Percentiles rank a stretch among this genome's conserved stretches.
These are phyloP conservation scores for Mus minutoides DNA, from an alignment of 2,797 vertebrate species.

Conservation along the genomic window DNA sequence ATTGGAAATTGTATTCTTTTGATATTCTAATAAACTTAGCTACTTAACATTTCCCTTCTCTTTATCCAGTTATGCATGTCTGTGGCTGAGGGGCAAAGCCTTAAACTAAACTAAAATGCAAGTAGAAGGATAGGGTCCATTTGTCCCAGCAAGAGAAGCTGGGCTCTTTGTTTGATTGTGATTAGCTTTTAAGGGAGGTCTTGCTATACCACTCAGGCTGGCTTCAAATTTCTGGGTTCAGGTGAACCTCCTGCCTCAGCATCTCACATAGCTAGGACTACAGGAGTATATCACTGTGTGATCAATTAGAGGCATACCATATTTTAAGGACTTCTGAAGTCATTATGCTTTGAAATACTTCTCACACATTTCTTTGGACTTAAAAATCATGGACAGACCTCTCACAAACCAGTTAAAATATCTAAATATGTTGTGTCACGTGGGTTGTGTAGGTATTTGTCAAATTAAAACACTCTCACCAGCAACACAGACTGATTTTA, in stretches of 20 bases:
- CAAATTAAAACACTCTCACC: slow-evolving; percentile 12
- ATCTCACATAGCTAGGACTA: background rate
- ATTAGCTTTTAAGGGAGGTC: background rate
- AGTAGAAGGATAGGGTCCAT: slow-evolving; percentile 7
- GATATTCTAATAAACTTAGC: slow-evolving; percentile 70
- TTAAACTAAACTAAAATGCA: slow-evolving; percentile 9
- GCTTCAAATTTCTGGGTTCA: background rate
- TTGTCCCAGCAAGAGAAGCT: slow-evolving; percentile 9
- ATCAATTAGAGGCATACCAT: background rate
- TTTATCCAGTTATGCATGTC: slow-evolving; percentile 33
- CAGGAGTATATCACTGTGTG: background rate
- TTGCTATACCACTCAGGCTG: background rate
- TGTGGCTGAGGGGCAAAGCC: slow-evolving; percentile 60
- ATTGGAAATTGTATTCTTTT: slow-evolving; percentile 68
- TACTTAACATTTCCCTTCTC: slow-evolving; percentile 53
- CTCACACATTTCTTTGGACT: slow-evolving; percentile 38
- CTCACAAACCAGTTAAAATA: slow-evolving; percentile 17
- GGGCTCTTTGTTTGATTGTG: background rate
- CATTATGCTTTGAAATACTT: slow-evolving; percentile 52
- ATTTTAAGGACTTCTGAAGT: slow-evolving; percentile 46
- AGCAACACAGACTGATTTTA: background rate
- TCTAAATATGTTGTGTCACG: background rate
- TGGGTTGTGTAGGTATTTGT: slow-evolving; percentile 19
- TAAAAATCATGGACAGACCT: slow-evolving; percentile 40
- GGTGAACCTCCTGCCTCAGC: background rate